Evolutionary conservation across 2,113 vertebrate genomes (phyloP).

Genomic region (Cyphomyrus discorhynchus): DNA sequence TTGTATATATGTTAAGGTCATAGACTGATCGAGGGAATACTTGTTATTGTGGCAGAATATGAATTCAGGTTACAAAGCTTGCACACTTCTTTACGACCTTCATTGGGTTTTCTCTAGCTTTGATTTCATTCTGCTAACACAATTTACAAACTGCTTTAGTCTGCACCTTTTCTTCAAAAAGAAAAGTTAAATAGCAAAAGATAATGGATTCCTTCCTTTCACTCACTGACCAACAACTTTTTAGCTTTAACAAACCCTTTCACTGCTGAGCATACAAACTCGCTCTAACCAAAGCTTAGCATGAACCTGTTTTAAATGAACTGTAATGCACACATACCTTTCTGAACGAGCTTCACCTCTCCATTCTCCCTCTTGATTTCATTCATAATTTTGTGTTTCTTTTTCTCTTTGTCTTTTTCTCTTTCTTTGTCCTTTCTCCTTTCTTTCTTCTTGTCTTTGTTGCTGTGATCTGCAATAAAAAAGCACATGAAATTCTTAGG

Average conservation of each 20-base stretch:
- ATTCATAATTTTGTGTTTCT: constrained; percentile 31
- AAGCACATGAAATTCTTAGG: background rate
- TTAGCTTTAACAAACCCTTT: background rate
- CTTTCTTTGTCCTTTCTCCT: constrained; percentile 43
- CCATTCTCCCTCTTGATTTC: constrained; percentile 23
- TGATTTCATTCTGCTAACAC: background rate
- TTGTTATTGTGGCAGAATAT: background rate
- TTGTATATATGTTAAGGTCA: background rate
- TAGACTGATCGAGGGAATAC: background rate
- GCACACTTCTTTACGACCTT: background rate
- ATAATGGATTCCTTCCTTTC: background rate
- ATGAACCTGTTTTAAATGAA: background rate
- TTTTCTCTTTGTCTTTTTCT: constrained; percentile 36
- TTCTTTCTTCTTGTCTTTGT: constrained; percentile 49
- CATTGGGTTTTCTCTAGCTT: background rate
- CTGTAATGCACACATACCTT: constrained; percentile 3
- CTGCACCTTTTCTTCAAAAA: background rate
- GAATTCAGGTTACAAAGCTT: background rate
- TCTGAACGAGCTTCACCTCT: constrained; percentile 15
- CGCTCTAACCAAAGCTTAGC: background rate
- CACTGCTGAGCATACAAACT: background rate
- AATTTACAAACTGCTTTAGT: background rate
- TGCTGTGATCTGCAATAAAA: constrained; percentile 67
- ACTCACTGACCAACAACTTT: background rate
- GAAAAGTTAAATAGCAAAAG: background rate